These are phyloP conservation scores for Metaphire vulgaris DNA, from an alignment of 1,140 invertebrate genomes.

Conservation along the genomic window DNA sequence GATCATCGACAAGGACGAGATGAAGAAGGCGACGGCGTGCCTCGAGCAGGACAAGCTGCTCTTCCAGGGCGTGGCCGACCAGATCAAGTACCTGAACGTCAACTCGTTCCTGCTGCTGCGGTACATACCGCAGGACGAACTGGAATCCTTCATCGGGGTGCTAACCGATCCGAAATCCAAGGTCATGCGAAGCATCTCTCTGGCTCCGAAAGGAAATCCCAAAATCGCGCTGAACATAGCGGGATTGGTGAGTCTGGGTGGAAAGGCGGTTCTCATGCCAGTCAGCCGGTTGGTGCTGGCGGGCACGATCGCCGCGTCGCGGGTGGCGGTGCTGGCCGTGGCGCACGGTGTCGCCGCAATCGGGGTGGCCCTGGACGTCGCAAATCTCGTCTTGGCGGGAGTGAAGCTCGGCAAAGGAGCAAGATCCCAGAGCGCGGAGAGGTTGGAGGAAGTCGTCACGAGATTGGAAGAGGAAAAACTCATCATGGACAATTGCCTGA, in stretches of 20 bases:
- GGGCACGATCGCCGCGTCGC: neutral
- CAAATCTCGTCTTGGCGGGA: neutral
- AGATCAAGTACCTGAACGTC: neutral
- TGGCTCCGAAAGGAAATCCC: neutral
- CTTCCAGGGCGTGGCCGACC: neutral
- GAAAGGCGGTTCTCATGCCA: neutral
- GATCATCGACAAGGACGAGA: neutral
- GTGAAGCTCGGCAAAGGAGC: neutral
- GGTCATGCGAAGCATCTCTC: neutral
- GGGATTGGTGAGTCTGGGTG: neutral
- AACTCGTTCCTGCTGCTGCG: neutral
- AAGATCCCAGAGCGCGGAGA: slow-evolving; percentile 23
- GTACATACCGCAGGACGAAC: neutral
- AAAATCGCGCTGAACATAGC: neutral
- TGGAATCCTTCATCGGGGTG: neutral
- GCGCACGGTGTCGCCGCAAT: neutral
- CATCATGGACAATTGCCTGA: neutral
- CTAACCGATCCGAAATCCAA: neutral
- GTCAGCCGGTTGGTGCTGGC: neutral
- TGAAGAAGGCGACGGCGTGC: neutral
- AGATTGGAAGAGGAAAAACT: slow-evolving; percentile 26
- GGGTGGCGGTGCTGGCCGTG: neutral
- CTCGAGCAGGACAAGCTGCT: neutral
- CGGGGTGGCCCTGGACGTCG: neutral
- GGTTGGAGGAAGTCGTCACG: slow-evolving; percentile 25